phyloP scores from a whole-genome alignment of 2,797 vertebrate species.

The Iguana delicatissima region DNA sequence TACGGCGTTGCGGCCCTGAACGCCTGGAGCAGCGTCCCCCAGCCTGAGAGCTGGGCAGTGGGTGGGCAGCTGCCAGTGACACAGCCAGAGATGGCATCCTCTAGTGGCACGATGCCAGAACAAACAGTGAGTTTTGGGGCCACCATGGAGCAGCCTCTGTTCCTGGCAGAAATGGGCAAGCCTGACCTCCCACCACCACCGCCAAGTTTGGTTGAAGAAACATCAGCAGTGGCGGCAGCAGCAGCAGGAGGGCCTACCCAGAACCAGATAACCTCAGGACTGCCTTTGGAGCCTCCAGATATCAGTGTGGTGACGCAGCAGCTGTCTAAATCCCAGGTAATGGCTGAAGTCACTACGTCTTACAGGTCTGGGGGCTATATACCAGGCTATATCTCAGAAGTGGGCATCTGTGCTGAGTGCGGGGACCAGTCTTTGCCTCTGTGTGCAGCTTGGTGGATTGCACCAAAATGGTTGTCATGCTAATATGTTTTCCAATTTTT shows the following conservation, averaged over 20 bases:
- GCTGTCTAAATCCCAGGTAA: slow-evolving; percentile 95
- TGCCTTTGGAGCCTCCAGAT: slow-evolving; percentile 81
- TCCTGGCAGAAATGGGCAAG: slow-evolving; percentile 22
- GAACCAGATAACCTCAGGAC: not conserved
- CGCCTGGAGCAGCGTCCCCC: slow-evolving; percentile 1
- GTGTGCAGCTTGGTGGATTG: no score
- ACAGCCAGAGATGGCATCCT: not conserved
- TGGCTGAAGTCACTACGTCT: not conserved
- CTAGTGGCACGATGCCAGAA: not conserved
- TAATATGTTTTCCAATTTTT: no score
- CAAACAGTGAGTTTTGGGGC: not conserved
- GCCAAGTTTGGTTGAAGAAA: not conserved
- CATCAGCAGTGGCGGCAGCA: no score
- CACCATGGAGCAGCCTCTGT: not conserved
- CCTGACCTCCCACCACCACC: not conserved
- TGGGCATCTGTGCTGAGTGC: no score
- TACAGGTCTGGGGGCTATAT: no score
- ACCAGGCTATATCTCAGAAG: no score
- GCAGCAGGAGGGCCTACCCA: not conserved
- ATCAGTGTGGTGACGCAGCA: slow-evolving; percentile 94
- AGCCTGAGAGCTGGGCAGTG: slow-evolving; percentile 33
- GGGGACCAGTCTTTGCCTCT: no score
- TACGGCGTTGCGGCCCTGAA: slow-evolving; percentile 5
- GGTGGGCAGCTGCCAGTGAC: not conserved
- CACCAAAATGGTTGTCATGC: no score